Conservation (phyloP, 2,888 invertebrate genomes). For the Brachylomia viminalis region DNA sequence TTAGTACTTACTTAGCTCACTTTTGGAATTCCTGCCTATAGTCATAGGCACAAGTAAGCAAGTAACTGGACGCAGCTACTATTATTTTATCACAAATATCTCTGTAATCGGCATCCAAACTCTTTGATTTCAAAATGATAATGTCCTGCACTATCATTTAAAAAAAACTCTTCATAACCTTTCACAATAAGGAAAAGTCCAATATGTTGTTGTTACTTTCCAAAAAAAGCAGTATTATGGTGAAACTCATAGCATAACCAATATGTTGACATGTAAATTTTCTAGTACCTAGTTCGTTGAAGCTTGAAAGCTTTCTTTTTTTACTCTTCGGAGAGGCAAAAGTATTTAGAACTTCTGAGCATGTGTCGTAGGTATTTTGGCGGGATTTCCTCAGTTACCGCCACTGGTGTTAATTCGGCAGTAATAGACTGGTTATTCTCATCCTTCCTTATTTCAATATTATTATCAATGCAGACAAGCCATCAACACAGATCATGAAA, state of each 20-base stretch:
- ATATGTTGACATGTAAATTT: conserved; percentile 9
- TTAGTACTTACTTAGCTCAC: conserved; percentile 37
- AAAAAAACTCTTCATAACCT: conserved; percentile 68
- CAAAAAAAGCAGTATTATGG: conserved; percentile 49
- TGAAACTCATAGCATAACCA: conserved; percentile 3
- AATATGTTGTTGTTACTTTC: conserved; percentile 57
- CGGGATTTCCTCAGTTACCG: background rate
- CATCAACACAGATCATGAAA: background rate
- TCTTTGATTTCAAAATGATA: conserved; percentile 50
- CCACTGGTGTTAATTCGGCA: background rate
- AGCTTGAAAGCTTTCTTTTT: conserved; percentile 18
- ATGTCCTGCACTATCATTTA: conserved; percentile 62
- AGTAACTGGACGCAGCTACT: conserved; percentile 51
- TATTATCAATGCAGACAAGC: background rate
- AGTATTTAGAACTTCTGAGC: background rate
- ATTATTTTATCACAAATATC: conserved; percentile 59
- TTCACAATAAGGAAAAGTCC: conserved; percentile 60
- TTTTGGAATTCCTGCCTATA: background rate
- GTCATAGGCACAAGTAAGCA: conserved; percentile 59
- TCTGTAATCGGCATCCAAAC: conserved; percentile 51
- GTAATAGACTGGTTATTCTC: background rate
- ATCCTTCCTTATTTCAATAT: background rate
- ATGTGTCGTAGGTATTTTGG: conserved; percentile 5
- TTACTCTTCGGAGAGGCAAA: conserved; percentile 5
- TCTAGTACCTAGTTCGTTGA: conserved; percentile 24